These are phyloP conservation scores for Drosophila vallismaia DNA, from an alignment of 2,888 invertebrate species.

Conservation along the genomic window DNA sequence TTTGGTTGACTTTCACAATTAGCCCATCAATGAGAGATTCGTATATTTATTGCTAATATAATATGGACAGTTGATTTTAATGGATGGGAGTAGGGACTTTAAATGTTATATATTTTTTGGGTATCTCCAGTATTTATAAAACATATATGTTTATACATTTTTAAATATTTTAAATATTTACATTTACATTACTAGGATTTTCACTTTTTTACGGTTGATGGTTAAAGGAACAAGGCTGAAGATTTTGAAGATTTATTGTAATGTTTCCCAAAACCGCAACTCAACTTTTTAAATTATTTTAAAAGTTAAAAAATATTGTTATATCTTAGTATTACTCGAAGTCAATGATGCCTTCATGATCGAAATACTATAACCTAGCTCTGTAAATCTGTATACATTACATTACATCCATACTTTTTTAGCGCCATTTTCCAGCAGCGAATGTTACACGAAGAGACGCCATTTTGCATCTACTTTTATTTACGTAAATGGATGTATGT, in stretches of 20 bases:
- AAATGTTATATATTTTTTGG: constrained; percentile 12
- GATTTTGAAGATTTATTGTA: no score
- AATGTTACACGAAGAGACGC: not conserved
- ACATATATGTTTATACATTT: no score
- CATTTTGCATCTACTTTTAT: not conserved
- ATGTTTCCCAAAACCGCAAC: no score
- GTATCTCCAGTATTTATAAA: not conserved
- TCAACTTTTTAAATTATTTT: no score
- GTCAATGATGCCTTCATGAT: no score
- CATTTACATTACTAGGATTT: no score
- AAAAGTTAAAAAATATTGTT: no score
- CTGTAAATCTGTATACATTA: not conserved
- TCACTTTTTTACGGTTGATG: no score
- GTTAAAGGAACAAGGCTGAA: no score
- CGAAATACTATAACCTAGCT: no score
- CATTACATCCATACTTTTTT: not conserved
- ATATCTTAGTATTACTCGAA: no score
- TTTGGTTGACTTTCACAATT: constrained; percentile 38
- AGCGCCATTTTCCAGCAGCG: not conserved
- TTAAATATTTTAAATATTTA: no score
- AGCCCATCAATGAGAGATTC: constrained; percentile 41
- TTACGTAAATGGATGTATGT: not conserved
- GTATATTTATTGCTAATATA: constrained; percentile 37
- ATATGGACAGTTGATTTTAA: constrained; percentile 5
- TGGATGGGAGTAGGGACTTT: not conserved